Evolutionary conservation across 2,797 vertebrate genomes (phyloP).

Genomic region (Micropoecilia bifurca): DNA sequence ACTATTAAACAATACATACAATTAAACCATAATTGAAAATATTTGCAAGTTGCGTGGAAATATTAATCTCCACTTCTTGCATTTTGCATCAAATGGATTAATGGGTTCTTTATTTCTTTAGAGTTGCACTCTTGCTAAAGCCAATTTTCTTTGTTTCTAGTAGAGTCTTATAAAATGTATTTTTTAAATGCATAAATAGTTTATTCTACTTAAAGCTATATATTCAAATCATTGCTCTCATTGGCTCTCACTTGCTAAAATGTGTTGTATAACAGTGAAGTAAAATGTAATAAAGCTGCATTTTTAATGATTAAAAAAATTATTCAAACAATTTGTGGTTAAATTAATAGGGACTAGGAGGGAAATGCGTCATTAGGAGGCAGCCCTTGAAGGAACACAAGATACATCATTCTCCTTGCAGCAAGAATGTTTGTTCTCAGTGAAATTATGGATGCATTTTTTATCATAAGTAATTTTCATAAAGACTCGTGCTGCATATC

Average conservation of each 20-base stretch:
- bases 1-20: neutral
- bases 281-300: neutral
- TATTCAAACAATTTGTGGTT: neutral
- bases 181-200: neutral
- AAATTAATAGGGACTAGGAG: neutral
- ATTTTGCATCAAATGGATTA: neutral
- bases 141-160: neutral
- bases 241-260: neutral
- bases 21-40: neutral
- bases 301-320: neutral
- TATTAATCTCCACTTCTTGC: neutral
- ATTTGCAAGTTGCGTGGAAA: neutral
- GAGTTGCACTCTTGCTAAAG: neutral
- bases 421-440: neutral
- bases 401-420: neutral
- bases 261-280: neutral
- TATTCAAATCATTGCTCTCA: neutral
- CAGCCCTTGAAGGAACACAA: neutral
- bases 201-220: neutral
- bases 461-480: neutral
- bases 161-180: neutral
- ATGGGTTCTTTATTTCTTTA: neutral
- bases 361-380: neutral
- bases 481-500: neutral
- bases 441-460: constrained; percentile 2